Conservation (phyloP, 1,140 invertebrate species). For the Orchesella cincta region DNA sequence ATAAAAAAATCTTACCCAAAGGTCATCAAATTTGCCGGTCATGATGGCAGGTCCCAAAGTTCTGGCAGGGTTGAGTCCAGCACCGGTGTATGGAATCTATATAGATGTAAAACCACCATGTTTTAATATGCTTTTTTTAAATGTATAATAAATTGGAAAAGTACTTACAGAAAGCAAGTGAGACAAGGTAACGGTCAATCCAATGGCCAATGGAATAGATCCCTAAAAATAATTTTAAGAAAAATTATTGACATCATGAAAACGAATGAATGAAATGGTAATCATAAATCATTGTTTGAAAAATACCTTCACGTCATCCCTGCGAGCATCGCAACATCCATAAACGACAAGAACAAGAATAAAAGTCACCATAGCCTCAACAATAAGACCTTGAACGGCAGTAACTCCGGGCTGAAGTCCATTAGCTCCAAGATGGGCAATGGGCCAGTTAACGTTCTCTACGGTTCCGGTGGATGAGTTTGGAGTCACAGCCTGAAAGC, state of each 20-base stretch:
- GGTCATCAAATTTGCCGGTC: constrained; percentile 33
- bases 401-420: constrained; percentile 56
- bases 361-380: constrained; percentile 91
- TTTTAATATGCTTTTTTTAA: constrained; percentile 36
- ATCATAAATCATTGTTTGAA: constrained; percentile 31
- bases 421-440: constrained; percentile 42
- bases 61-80: constrained; percentile 85
- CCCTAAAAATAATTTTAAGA: constrained; percentile 53
- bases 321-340: constrained; percentile 75
- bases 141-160: constrained; percentile 33
- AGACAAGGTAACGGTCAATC: constrained; percentile 75
- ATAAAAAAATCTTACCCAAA: constrained; percentile 47
- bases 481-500: constrained; percentile 56
- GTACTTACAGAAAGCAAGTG: constrained; percentile 78
- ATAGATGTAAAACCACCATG: constrained; percentile 31
- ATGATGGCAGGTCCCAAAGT: constrained; percentile 65
- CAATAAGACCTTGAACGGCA: constrained; percentile 75
- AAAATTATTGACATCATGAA: background rate
- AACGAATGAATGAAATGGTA: constrained; percentile 49
- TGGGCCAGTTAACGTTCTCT: constrained; percentile 9
- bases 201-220: constrained; percentile 84
- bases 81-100: constrained; percentile 74
- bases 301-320: constrained; percentile 67
- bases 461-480: no score
- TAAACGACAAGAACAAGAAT: constrained; percentile 85